Conservation (phyloP, 2,797 vertebrate genomes). For the Percopsis omiscomaycus region DNA sequence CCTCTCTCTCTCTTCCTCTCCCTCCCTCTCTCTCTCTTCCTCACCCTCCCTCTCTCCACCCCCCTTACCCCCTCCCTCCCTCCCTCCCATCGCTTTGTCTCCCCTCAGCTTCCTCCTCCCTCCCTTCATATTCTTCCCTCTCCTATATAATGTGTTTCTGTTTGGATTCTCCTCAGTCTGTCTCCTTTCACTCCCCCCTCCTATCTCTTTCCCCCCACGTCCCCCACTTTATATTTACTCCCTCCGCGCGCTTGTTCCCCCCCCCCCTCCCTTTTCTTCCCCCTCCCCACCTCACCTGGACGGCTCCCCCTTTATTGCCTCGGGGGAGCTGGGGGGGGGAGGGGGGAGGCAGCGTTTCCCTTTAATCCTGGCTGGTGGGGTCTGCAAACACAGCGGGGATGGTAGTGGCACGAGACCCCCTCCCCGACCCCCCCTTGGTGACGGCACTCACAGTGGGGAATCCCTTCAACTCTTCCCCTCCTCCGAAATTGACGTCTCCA, state of each 20-base stretch:
- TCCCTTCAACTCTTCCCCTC: slow-evolving; percentile 77
- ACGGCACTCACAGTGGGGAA: slow-evolving; percentile 31
- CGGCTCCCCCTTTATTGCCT: slow-evolving; percentile 64
- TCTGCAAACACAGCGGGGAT: no score
- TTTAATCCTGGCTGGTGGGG: no score
- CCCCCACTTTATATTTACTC: slow-evolving; percentile 63
- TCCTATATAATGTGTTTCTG: slow-evolving; percentile 36
- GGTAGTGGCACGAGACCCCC: slow-evolving; percentile 11
- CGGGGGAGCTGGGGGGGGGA: neutral
- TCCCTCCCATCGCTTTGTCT: slow-evolving; percentile 52
- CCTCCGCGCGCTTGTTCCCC: neutral
- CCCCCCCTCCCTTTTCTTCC: neutral
- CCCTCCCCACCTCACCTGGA: neutral
- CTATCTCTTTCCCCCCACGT: slow-evolving; percentile 66
- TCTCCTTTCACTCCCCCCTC: neutral
- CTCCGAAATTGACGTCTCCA: slow-evolving; percentile 83
- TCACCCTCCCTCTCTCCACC: slow-evolving; percentile 29
- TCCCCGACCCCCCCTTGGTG: slow-evolving; percentile 73
- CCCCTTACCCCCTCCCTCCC: slow-evolving; percentile 52
- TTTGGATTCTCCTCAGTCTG: neutral
- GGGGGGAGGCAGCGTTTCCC: no score
- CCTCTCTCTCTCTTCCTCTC: neutral
- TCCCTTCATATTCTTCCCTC: slow-evolving; percentile 82
- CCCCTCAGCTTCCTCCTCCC: slow-evolving; percentile 71
- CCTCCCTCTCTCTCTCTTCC: slow-evolving; percentile 47